Conservation (phyloP, 2,113 vertebrate species). For the Brachypteracias leptosomus region DNA sequence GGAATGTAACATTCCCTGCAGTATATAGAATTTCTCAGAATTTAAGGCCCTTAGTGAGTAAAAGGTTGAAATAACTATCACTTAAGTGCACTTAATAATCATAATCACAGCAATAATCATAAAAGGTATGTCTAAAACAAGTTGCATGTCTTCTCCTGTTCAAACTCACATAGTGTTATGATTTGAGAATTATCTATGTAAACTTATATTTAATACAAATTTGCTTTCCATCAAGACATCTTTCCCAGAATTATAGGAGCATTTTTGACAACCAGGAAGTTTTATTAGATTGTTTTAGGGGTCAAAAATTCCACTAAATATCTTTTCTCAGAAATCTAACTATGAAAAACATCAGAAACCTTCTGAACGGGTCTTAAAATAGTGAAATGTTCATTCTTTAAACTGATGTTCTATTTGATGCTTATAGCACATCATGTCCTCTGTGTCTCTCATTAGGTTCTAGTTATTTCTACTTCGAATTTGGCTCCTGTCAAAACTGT, state of each 20-base stretch:
- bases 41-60: not conserved
- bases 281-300: not conserved
- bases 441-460: not conserved
- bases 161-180: not conserved
- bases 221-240: too few relatives aligned
- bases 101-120: not conserved
- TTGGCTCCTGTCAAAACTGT: not conserved
- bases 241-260: not conserved
- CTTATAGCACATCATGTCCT: not conserved
- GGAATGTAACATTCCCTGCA: not conserved
- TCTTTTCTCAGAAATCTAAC: not conserved
- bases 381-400: not conserved
- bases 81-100: too few relatives aligned
- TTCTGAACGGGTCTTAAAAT: not conserved
- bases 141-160: not conserved
- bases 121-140: not conserved
- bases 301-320: not conserved
- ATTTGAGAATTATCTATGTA: not conserved
- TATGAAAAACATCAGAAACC: not conserved
- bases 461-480: not conserved
- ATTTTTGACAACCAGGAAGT: not conserved
- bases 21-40: not conserved
- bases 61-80: not conserved
- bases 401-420: not conserved
- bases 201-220: too few relatives aligned